Evolutionary conservation across 1,140 invertebrate genomes (phyloP), one percentile per base, ranked within the genome.

Genomic region (Chelonus insularis): DNA sequence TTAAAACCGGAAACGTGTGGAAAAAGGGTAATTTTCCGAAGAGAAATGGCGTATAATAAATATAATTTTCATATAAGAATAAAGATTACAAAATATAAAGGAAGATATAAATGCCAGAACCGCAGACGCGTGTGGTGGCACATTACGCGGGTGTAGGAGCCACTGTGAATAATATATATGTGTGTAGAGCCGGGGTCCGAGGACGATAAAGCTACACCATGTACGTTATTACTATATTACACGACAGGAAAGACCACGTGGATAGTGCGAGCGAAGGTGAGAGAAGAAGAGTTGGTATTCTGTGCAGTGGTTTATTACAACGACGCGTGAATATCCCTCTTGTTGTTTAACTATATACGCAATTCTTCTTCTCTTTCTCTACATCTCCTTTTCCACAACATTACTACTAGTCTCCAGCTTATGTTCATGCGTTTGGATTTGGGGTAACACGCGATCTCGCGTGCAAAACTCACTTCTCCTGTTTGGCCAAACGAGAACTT

Each of bases 381-480:
- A 43, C 7, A 16, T 18, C 2, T 7, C 12, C 8, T 14, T 16
- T n/a, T n/a, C n/a, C n/a, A n/a, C 14, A 14, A 18, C 41, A 7
- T 16, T 11, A 39, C 1, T 20, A 14, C 16, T 9, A 9, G 12
- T 6, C 41, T 41, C n/a, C 16, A 14, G 32, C 43, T 11, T 37
- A 43, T 58, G 51, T 47, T 48, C 55, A 66, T 57, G 57, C 62
- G 50, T 57, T 56, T 36, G 68, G 67, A 57, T 52, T 62, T 58
- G 21, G n/a, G 57, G 14, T n/a, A 73, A 71, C 75, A 77, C 74
- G 75, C 75, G 69, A 77, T 57, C 54, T 77, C 65, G 75, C 75
- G 75, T 77, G 75, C 68, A 51, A 60, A 62, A 58, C 21, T n/a
- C 50, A 45, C 16, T 20, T 52, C 47, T 47, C 51, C 20, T 29